A percentile compares a stretch with the other conserved stretches of the same genome.
These are phyloP conservation scores for Rhinolophus ferrumequinum DNA, from an alignment of 2,113 vertebrate genomes.

Conservation along the genomic window DNA sequence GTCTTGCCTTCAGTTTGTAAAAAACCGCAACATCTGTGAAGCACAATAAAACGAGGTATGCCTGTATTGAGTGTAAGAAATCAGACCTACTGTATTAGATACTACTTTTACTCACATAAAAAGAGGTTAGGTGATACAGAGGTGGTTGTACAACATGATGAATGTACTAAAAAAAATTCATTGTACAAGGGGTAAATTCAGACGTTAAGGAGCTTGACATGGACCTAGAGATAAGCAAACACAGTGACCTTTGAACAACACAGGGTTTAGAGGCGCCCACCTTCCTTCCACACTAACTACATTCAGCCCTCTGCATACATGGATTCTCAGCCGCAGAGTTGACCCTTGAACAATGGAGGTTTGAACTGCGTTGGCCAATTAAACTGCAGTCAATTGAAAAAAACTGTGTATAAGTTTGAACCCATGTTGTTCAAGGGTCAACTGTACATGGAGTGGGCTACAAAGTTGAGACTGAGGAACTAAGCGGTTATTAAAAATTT, in stretches of 20 bases:
- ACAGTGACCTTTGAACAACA: background rate
- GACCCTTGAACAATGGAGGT: background rate
- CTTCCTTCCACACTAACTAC: background rate
- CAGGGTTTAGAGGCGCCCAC: background rate
- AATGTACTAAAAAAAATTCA: background rate
- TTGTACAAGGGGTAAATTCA: background rate
- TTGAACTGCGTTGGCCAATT: background rate
- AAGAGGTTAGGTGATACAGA: background rate
- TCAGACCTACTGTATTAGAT: background rate
- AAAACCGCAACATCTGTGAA: background rate
- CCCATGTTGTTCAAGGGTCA: background rate
- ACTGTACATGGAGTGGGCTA: background rate
- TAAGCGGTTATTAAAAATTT: slow-evolving; percentile 15
- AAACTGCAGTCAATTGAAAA: background rate
- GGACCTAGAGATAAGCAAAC: background rate
- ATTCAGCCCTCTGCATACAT: background rate
- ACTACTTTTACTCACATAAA: background rate
- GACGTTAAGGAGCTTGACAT: background rate
- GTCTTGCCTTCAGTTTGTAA: background rate
- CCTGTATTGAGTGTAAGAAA: background rate
- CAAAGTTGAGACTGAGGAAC: background rate
- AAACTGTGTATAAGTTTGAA: background rate
- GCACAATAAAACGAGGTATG: background rate
- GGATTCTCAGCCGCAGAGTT: background rate
- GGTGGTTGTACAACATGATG: background rate